Conservation (phyloP, 1,140 invertebrate species). For the Apis cerana region DNA sequence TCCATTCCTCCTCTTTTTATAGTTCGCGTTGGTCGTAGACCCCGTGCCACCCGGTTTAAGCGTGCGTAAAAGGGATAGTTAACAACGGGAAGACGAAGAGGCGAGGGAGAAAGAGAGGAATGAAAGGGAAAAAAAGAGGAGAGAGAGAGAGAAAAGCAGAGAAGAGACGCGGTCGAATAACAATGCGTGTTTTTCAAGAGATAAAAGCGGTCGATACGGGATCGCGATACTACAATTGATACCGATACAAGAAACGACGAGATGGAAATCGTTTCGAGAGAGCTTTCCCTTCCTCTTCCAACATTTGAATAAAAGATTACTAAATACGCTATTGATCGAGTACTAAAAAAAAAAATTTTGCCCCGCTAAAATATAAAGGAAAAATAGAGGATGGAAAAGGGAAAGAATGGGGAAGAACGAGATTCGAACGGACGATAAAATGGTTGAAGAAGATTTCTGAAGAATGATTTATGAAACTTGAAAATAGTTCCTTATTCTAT, state of each 20-base stretch:
- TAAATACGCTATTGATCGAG: not conserved
- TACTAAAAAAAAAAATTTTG: no score
- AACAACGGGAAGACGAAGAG: not conserved
- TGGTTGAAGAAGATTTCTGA: no score
- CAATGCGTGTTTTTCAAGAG: constrained; percentile 8
- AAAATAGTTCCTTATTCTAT: no score
- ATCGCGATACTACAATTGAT: constrained; percentile 14
- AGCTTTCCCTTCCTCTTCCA: not conserved
- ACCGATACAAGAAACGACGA: constrained; percentile 3
- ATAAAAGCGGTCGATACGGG: constrained; percentile 10
- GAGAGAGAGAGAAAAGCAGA: not conserved
- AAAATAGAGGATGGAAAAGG: no score
- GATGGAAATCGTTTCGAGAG: not conserved
- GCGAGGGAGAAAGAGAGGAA: not conserved
- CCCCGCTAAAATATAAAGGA: no score
- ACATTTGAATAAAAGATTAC: not conserved
- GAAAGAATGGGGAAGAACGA: no score
- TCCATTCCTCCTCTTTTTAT: constrained; percentile 8
- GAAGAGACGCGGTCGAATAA: not conserved
- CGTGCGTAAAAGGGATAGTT: not conserved
- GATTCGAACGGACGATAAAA: no score
- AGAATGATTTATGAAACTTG: no score
- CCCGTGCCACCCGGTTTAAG: not conserved
- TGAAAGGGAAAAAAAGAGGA: not conserved
- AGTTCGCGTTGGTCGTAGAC: not conserved